Evolutionary conservation across 2,797 vertebrate species (phyloP), one percentile per base, ranked within the genome.

Genomic region (Tragopan temminckii): DNA sequence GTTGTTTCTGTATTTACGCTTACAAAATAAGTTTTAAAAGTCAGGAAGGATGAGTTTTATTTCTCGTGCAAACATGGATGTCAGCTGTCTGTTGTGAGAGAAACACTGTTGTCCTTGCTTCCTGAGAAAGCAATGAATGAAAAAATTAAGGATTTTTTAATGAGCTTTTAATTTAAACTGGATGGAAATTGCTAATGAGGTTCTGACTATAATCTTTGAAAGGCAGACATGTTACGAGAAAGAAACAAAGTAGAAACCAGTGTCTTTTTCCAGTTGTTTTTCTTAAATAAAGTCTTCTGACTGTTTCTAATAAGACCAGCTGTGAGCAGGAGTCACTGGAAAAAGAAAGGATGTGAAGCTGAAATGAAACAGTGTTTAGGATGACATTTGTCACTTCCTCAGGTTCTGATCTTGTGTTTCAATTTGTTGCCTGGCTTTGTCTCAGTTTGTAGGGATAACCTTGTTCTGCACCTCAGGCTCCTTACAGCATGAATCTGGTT

Each of bases 281-380:
- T 78, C 29, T n/a, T 2, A n/a, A 85, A 52, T 80, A 16, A 72
- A 66, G 46, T 71, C 58, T 82, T 85, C 45, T 57, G 72, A 11
- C 79, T 92, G 79, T 93, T 96, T 94, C 89, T 89, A 95, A 35
- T 94, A 89, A 95, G 88, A 80, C 29, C 92, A 96, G 87, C 90
- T 92, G 92, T 75, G 79, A 89, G 84, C 90, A 93, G 87, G 81
- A 95, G 86, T 85, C 42, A 16, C 55, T 86, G 50, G 81, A 71
- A 89, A 66, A 88, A 80, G 72, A 87, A 90, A 76, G 89, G 91
- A 86, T 52, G 85, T 92, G 83, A 90, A 95, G 88, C 59, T 93
- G 95, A 90, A 95, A 84, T 24, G 67, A 90, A 93, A 18, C 87
- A 94, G 93, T 18, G 82, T 72, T 95, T 85, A 62, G 67, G 55